Evolutionary conservation across 2,797 vertebrate species (phyloP), one percentile per base, ranked within the genome.

Genomic region (Helicolenus hilgendorfi): DNA sequence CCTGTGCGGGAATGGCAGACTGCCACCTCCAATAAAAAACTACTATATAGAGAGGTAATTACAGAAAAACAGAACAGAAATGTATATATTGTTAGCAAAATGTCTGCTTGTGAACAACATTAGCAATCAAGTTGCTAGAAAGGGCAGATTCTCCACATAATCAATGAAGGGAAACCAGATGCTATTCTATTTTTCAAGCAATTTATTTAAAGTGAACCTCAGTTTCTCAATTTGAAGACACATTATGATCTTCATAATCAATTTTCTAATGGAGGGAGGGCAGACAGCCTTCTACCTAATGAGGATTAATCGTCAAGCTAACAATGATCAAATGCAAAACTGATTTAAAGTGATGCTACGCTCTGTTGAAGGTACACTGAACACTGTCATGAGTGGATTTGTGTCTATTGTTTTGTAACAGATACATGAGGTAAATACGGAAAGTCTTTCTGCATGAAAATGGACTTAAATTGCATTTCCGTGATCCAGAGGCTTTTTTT

Each of bases 221-320:
- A 6, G 38, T 72, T 65, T 70, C 29, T 86, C 75, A 64, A n/a
- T 75, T 69, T 72, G 31, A 22, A 77, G 31, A 59, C 20, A 13
- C 45, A 56, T 64, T 35, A 26, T 75, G 83, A 49, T 76, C 38
- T 79, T 56, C 10, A 27, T 63, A 63, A 79, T 83, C 64, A 35
- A 36, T 49, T 56, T 55, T 29, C 15, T 69, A 35, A 77, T 73
- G 22, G 45, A 58, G 65, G 49, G 71, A 35, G 22, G 27, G 64
- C 63, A 45, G 77, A 72, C 65, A 70, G 80, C 62, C 29, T 67
- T 83, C 58, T 55, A 62, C 45, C 49, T 76, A 84, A 91, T 87
- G 72, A 87, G 22, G 88, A 90, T 87, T 87, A 92, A 90, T 83
- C 35, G 24, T 58, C 15, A 26, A 5, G 55, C 24, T 73, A 68